Percentiles rank a stretch among this genome's conserved stretches.
These are phyloP conservation scores for Sinocyclocheilus anophthalmus DNA, from an alignment of 2,113 vertebrate species.

Conservation along the genomic window DNA sequence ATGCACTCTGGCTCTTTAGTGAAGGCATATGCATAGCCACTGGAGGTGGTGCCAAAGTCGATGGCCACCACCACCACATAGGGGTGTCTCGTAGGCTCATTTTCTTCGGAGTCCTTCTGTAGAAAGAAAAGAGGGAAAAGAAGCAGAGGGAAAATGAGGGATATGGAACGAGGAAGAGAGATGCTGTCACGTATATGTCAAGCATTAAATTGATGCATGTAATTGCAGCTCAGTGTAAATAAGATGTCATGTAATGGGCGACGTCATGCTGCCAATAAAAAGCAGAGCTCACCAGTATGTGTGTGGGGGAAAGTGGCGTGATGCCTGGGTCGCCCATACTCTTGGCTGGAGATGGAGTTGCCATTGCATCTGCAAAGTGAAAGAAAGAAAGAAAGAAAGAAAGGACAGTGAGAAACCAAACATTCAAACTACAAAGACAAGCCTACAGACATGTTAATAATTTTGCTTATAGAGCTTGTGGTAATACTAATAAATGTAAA, in stretches of 20 bases:
- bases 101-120: conserved; percentile 85
- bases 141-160: neutral
- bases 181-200: conserved; percentile 83
- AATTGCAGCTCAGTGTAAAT: conserved; percentile 35
- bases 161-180: neutral
- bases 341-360: conserved; percentile 92
- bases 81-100: conserved; percentile 79
- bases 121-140: conserved; percentile 48
- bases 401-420: neutral
- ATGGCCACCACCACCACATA: conserved; percentile 95
- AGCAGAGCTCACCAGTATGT: conserved; percentile 82
- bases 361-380: conserved; percentile 84
- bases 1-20: conserved; percentile 97
- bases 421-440: neutral
- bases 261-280: conserved; percentile 9
- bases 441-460: neutral
- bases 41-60: conserved; percentile 97
- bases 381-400: conserved; percentile 50
- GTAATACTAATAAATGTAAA: neutral
- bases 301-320: conserved; percentile 94
- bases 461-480: neutral
- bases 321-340: conserved; percentile 96
- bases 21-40: conserved; percentile 97
- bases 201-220: neutral
- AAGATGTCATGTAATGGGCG: neutral